phyloP scores from a whole-genome alignment of 2,888 invertebrate species.

The Polylopha cassiicola region DNA sequence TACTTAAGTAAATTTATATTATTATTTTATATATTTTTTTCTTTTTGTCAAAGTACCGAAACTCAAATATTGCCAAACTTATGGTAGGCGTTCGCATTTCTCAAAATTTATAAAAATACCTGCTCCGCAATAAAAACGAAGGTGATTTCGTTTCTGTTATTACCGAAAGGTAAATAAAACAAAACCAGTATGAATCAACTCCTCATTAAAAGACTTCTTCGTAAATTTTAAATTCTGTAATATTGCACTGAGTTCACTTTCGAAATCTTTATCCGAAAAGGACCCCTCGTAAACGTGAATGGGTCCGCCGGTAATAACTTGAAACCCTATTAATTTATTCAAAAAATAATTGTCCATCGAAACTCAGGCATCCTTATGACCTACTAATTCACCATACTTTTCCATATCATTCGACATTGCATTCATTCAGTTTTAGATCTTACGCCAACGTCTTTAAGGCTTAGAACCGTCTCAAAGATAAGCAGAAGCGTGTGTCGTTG shows the following conservation, averaged over 20 bases:
- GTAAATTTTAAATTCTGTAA: conserved; percentile 41
- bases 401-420: background rate
- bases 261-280: conserved; percentile 59
- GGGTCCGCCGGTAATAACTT: conserved; percentile 33
- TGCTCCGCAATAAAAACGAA: no score
- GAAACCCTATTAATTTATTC: conserved; percentile 29
- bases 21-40: no score
- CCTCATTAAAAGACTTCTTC: conserved; percentile 47
- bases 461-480: background rate
- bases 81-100: no score
- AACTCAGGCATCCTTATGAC: conserved; percentile 14
- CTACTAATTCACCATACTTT: conserved; percentile 9
- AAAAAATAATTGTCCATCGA: conserved; percentile 18
- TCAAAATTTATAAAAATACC: no score
- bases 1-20: no score
- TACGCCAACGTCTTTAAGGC: conserved; percentile 4
- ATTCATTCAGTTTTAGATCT: background rate
- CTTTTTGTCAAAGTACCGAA: no score
- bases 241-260: conserved; percentile 61
- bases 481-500: conserved; percentile 10
- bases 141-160: no score
- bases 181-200: conserved; percentile 34
- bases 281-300: conserved; percentile 41
- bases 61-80: no score
- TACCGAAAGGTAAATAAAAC: conserved; percentile 22